phyloP scores from a whole-genome alignment of 2,888 invertebrate species.

The Acanthosepion esculentum region DNA sequence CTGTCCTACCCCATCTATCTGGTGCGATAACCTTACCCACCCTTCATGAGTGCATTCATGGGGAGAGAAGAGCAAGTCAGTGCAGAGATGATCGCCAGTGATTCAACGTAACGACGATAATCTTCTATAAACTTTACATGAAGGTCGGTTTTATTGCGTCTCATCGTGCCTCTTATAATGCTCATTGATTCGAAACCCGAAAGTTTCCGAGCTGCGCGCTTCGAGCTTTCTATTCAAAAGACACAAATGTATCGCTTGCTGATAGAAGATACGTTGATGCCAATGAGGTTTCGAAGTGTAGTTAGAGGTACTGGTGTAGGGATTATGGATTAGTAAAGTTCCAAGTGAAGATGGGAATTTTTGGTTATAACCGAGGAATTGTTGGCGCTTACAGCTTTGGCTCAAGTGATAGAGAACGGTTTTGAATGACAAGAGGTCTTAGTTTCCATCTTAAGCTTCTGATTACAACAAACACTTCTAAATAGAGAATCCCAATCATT shows the following conservation, averaged over 20 bases:
- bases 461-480: background rate
- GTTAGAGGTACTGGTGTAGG: background rate
- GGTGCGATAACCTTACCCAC: background rate
- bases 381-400: background rate
- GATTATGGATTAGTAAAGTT: background rate
- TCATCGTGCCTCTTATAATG: background rate
- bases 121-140: constrained; percentile 16
- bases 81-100: background rate
- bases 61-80: background rate
- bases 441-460: background rate
- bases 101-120: background rate
- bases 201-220: background rate
- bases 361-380: background rate
- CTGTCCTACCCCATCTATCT: background rate
- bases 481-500: background rate
- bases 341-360: background rate
- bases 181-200: background rate
- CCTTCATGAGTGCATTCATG: background rate
- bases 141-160: background rate
- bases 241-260: background rate
- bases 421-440: background rate
- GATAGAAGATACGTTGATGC: background rate
- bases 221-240: background rate
- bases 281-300: background rate
- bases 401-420: background rate